Evolutionary conservation across 1,140 invertebrate species (phyloP), one percentile per base, ranked within the genome.

Genomic region (Rhizoglyphus robini): DNA sequence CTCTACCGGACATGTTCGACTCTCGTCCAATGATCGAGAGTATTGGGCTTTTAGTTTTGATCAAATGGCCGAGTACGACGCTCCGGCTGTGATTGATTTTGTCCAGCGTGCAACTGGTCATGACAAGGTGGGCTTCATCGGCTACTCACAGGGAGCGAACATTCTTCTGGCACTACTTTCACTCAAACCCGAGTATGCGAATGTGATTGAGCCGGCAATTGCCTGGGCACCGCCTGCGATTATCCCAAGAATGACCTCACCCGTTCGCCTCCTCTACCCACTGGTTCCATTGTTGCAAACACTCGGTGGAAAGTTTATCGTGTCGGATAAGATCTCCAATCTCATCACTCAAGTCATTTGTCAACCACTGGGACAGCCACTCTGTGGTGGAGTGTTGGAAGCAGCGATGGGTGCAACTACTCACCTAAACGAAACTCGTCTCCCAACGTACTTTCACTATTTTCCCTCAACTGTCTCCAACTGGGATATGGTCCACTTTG

Each of bases 101-200:
- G 70, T 76, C 25, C 34, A 77, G 18, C 70, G 74, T 3, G 70
- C 74, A 13, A 86, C 86, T 0, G 77, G 78, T 2, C 74, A 79
- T 63, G 69, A 76, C 25, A 75, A 81, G 65, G 70, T 90, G 1
- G 81, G 80, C 69, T 84, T 83, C 67, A 73, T 84, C 13, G 83
- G 85, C 0, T 83, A 86, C 72, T 84, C 83, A 0, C 79, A 82
- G 74, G 87, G 65, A 81, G 86, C 76, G 78, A 83, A 51, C 80
- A 79, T 63, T 54, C 82, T 82, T 69, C 83, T 82, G 68, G 79
- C 81, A 5, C 81, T 86, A 80, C 74, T 79, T 18, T 82, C 82
- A 15, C 78, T 78, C 29, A 74, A 76, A 18, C 83, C 84, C 0
- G 78, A 84, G 25, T 8, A 49, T 32, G 59, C 59, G 5, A 5